Evolutionary conservation across 2,888 invertebrate genomes (phyloP).

Genomic region (Brenthis hecate): DNA sequence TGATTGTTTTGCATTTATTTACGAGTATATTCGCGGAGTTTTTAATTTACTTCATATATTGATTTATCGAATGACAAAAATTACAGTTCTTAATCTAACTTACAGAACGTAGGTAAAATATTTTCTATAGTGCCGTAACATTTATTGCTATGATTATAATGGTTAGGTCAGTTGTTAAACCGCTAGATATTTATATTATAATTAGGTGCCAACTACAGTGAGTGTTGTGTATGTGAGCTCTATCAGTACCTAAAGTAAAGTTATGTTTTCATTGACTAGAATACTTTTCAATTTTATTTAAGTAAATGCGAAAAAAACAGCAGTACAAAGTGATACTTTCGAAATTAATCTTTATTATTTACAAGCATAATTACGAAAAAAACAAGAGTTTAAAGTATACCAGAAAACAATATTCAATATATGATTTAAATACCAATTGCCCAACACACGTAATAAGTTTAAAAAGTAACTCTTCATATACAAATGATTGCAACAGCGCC

Average conservation of each 20-base stretch:
- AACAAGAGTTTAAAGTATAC: too few species aligned
- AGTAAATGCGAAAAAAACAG: neutral
- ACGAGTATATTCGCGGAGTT: too few species aligned
- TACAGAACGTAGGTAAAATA: neutral
- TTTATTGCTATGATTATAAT: slow-evolving; percentile 59
- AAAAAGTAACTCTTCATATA: slow-evolving; percentile 6
- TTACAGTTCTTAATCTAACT: too few species aligned
- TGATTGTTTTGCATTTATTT: too few species aligned
- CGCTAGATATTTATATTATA: slow-evolving; percentile 75
- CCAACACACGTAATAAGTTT: slow-evolving; percentile 7
- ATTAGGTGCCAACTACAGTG: slow-evolving; percentile 71
- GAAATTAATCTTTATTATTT: too few species aligned
- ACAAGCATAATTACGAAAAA: too few species aligned
- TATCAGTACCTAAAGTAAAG: slow-evolving; percentile 67
- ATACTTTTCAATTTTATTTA: slow-evolving; percentile 5
- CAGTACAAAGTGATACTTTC: neutral
- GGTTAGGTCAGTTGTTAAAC: slow-evolving; percentile 69
- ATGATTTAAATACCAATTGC: neutral
- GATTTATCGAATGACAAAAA: too few species aligned
- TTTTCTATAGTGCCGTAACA: neutral
- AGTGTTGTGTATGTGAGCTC: slow-evolving; percentile 55
- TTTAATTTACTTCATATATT: too few species aligned
- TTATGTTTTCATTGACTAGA: slow-evolving; percentile 50
- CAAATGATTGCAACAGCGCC: slow-evolving; percentile 12
- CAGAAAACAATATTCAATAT: neutral